A percentile compares a stretch with the other conserved stretches of the same genome.
phyloP scores from a whole-genome alignment of 2,797 vertebrate genomes.

The Pteronotus mesoamericanus region DNA sequence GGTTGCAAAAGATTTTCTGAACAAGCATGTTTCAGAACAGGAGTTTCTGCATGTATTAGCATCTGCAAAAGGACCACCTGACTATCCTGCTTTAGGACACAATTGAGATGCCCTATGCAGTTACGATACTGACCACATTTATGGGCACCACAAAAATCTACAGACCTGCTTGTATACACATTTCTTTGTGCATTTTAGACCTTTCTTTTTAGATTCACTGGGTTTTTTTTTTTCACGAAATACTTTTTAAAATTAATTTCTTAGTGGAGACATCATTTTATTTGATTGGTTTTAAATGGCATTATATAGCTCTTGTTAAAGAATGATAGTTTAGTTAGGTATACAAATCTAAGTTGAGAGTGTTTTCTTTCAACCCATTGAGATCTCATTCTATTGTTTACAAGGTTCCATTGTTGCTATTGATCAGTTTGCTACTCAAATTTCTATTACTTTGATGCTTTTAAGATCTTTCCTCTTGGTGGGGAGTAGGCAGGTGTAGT shows the following conservation, averaged over 20 bases:
- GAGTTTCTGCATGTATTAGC: neutral
- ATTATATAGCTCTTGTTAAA: neutral
- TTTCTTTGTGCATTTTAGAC: neutral
- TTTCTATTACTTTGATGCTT: neutral
- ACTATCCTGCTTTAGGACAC: neutral
- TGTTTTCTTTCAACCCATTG: neutral
- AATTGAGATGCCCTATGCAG: neutral
- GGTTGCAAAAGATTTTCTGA: neutral
- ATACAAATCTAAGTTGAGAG: neutral
- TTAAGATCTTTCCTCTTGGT: neutral
- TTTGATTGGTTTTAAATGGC: neutral
- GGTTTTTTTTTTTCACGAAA: neutral
- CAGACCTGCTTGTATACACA: neutral
- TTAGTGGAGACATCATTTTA: neutral
- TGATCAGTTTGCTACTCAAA: neutral
- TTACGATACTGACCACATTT: neutral
- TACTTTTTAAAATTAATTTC: neutral
- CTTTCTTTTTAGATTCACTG: neutral
- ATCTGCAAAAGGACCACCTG: neutral
- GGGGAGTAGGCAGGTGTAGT: neutral
- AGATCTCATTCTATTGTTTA: neutral
- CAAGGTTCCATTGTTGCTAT: neutral
- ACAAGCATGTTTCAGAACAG: neutral
- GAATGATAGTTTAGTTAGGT: slow-evolving; percentile 11
- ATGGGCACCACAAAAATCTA: neutral